These are phyloP conservation scores for Himalopsyche phryganea DNA, from an alignment of 1,140 invertebrate genomes.

Conservation along the genomic window DNA sequence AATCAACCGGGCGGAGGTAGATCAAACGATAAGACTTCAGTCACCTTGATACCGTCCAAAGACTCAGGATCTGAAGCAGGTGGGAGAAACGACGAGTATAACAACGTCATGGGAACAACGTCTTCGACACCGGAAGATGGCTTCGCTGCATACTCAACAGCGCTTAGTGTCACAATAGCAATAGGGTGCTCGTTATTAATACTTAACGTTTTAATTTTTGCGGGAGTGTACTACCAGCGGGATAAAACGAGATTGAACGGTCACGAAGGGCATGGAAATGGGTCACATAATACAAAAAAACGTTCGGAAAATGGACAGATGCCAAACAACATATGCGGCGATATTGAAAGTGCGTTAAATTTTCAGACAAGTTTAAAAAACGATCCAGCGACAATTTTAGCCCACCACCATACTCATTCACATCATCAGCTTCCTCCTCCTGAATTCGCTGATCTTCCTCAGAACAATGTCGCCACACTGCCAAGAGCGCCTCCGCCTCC, in stretches of 20 bases:
- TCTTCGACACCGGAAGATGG: conserved; percentile 72
- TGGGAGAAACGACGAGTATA: conserved; percentile 40
- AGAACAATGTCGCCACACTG: conserved; percentile 63
- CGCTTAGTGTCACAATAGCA: conserved; percentile 88
- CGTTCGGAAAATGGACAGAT: conserved; percentile 79
- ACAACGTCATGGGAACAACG: conserved; percentile 40
- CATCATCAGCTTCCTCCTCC: conserved; percentile 75
- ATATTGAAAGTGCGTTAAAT: conserved; percentile 64
- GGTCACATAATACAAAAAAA: conserved; percentile 62
- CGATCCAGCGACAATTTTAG: conserved; percentile 63
- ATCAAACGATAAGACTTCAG: conserved; percentile 5
- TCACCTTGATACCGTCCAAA: conserved; percentile 13
- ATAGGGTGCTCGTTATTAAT: conserved; percentile 88
- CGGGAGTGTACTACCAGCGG: conserved; percentile 89
- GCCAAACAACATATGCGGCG: conserved; percentile 79
- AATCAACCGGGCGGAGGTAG: conserved; percentile 16
- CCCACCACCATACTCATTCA: conserved; percentile 64
- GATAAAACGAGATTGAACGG: conserved; percentile 74
- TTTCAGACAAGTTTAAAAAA: conserved; percentile 62
- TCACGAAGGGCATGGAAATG: conserved; percentile 51
- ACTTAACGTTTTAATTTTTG: conserved; percentile 88
- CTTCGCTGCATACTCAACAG: conserved; percentile 83
- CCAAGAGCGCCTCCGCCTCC: conserved; percentile 70
- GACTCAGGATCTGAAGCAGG: conserved; percentile 32
- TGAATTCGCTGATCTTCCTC: conserved; percentile 71